Evolutionary conservation across 2,113 vertebrate species (phyloP).

Genomic region (Hassar affinis): DNA sequence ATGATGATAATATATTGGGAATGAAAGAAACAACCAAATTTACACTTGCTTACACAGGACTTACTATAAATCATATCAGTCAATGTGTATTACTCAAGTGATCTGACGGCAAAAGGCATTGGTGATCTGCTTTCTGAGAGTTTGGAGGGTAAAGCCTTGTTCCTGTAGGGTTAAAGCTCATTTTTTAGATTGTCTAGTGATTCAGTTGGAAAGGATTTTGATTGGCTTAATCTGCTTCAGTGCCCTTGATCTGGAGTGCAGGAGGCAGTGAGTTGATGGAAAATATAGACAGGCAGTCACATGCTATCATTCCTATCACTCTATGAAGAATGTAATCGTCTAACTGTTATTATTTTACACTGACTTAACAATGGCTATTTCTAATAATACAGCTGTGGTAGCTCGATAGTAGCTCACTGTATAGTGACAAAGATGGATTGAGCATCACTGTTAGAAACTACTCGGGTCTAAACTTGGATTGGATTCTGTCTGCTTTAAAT

Average conservation of each 20-base stretch:
- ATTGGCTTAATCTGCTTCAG: not conserved
- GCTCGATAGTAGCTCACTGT: not conserved
- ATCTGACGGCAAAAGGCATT: not conserved
- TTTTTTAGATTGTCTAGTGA: not conserved
- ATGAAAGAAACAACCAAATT: not conserved
- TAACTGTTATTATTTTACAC: not conserved
- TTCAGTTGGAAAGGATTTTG: not conserved
- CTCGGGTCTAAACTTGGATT: not conserved
- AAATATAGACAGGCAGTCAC: slow-evolving; percentile 30
- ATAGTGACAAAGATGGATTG: not conserved
- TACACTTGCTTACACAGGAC: not conserved
- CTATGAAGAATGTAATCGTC: not conserved
- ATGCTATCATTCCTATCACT: slow-evolving; percentile 1
- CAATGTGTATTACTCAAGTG: not conserved
- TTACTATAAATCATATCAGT: not conserved
- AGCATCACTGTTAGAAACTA: not conserved
- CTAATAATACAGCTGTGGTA: not conserved
- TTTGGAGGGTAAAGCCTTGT: not conserved
- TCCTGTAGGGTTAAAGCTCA: not conserved
- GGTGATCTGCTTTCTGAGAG: not conserved
- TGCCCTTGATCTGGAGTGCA: not conserved
- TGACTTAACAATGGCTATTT: not conserved
- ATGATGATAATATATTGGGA: not conserved
- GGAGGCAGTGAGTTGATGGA: not conserved
- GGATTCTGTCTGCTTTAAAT: not conserved